A percentile compares a stretch with the other conserved stretches of the same genome.
Conservation (phyloP, 2,113 vertebrate genomes). For the Pipra filicauda region DNA sequence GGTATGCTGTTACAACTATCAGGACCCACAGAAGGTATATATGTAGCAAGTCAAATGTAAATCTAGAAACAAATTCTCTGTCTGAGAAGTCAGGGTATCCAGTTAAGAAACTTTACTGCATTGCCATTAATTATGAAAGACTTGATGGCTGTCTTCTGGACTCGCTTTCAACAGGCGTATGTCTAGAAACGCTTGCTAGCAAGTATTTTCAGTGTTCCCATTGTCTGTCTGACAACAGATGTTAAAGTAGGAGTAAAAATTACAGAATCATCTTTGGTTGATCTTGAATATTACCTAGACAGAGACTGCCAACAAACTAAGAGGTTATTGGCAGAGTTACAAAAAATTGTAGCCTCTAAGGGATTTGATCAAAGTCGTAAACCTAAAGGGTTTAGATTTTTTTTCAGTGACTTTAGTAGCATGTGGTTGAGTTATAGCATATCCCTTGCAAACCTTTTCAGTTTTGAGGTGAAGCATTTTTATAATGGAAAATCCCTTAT, state of each 20-base stretch:
- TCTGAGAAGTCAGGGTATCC: background rate
- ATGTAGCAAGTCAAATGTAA: background rate
- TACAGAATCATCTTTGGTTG: background rate
- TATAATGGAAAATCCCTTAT: background rate
- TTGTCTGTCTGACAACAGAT: background rate
- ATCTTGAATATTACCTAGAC: background rate
- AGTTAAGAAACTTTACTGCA: background rate
- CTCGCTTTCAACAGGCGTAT: background rate
- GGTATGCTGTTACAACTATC: background rate
- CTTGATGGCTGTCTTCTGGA: background rate
- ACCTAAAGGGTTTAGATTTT: background rate
- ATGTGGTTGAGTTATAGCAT: background rate
- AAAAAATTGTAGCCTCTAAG: background rate
- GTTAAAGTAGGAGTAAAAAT: background rate
- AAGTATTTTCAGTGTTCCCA: background rate
- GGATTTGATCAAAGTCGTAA: conserved; percentile 21
- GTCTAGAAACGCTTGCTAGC: background rate
- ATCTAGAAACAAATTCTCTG: background rate
- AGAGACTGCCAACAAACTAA: background rate
- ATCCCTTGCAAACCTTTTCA: conserved; percentile 6
- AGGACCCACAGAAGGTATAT: background rate
- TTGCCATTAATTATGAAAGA: background rate
- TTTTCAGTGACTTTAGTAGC: background rate
- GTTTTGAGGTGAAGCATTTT: background rate
- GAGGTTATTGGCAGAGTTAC: background rate